Percentiles rank a stretch among this genome's conserved stretches.
phyloP scores from a whole-genome alignment of 1,140 invertebrate species.

The Araneus ventricosus region DNA sequence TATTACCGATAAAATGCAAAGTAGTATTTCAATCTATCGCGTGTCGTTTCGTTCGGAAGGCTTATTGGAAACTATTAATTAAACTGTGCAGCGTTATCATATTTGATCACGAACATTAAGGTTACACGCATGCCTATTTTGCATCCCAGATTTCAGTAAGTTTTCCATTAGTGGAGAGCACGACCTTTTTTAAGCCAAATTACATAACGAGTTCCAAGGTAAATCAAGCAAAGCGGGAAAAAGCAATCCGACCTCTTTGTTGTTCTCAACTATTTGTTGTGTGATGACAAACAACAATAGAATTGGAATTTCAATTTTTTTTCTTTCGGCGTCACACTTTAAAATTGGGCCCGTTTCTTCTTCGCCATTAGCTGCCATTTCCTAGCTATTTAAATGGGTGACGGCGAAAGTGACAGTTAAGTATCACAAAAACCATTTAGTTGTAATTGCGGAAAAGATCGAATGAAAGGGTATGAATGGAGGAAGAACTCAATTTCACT shows the following conservation, averaged over 20 bases:
- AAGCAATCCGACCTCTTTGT: no score
- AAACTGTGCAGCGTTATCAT: no score
- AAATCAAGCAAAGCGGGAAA: not conserved
- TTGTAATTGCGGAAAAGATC: not conserved
- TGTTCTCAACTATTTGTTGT: no score
- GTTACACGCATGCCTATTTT: not conserved
- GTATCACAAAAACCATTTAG: not conserved
- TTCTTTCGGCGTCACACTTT: not conserved
- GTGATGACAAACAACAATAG: no score
- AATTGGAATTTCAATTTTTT: not conserved
- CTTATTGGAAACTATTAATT: no score
- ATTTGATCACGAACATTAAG: not conserved
- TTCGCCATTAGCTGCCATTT: not conserved
- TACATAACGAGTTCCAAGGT: not conserved
- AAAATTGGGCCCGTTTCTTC: not conserved
- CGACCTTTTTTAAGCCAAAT: not conserved
- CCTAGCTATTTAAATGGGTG: not conserved
- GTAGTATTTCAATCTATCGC: no score
- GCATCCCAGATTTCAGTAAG: not conserved
- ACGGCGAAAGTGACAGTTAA: not conserved
- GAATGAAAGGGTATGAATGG: not conserved
- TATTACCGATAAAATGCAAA: no score
- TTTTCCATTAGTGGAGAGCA: not conserved
- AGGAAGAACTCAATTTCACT: not conserved
- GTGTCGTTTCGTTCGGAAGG: no score